Evolutionary conservation across 2,888 invertebrate genomes (phyloP).

Genomic region (Latheticus oryzae): DNA sequence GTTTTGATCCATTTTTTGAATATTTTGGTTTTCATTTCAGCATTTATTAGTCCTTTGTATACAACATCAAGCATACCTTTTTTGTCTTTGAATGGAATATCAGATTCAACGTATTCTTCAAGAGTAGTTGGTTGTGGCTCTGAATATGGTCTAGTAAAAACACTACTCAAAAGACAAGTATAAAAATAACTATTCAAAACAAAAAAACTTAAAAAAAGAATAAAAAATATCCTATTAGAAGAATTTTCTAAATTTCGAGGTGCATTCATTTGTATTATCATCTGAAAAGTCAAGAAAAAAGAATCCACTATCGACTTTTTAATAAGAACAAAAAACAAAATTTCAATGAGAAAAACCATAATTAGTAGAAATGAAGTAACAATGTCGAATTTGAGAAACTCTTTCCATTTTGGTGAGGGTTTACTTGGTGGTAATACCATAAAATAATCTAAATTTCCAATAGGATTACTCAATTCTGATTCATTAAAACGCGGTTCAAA

Average conservation of each 20-base stretch:
- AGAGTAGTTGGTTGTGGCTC: slow-evolving; percentile 1
- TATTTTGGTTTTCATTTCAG: too few relatives aligned
- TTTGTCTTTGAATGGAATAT: slow-evolving; percentile 7
- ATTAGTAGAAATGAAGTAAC: background rate
- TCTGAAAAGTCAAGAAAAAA: background rate
- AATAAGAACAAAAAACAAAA: too few relatives aligned
- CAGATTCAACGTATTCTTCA: background rate
- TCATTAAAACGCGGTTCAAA: background rate
- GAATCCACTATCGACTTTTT: too few relatives aligned
- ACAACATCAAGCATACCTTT: too few relatives aligned
- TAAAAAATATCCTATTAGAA: too few relatives aligned
- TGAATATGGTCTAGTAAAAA: slow-evolving; percentile 9
- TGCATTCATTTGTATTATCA: slow-evolving; percentile 5
- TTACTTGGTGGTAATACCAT: slow-evolving; percentile 2
- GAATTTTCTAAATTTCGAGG: too few relatives aligned
- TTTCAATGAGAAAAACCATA: background rate
- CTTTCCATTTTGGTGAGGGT: slow-evolving; percentile 3
- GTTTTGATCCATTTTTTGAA: background rate
- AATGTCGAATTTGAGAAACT: background rate
- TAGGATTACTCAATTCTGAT: background rate
- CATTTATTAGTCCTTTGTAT: too few relatives aligned
- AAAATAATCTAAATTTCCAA: background rate
- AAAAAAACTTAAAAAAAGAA: too few relatives aligned
- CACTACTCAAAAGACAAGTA: slow-evolving; percentile 5
- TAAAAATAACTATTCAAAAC: slow-evolving; percentile 1